These are phyloP conservation scores for Trichonephila clavipes DNA, from an alignment of 1,140 invertebrate species.

Conservation along the genomic window DNA sequence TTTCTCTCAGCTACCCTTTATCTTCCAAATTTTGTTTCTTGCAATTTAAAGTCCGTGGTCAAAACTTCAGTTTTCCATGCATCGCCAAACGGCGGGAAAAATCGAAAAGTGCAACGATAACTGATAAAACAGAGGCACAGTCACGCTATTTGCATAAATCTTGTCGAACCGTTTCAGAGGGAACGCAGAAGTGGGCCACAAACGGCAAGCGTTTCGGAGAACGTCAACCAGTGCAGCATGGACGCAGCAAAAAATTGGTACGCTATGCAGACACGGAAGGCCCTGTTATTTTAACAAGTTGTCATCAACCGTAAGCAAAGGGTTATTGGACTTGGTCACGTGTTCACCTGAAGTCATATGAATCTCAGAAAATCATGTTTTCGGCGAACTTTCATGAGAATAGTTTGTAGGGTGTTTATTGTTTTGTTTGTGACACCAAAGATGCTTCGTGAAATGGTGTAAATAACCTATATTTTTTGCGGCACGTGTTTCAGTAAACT, in stretches of 20 bases:
- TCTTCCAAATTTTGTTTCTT: too few relatives aligned
- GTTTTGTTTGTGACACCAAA: neutral
- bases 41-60: too few relatives aligned
- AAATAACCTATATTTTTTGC: neutral
- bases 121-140: neutral
- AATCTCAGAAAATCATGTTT: neutral
- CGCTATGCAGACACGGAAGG: slow-evolving; percentile 12
- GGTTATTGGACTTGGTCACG: slow-evolving; percentile 28
- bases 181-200: neutral
- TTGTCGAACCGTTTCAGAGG: neutral
- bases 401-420: neutral
- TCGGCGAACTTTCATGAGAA: slow-evolving; percentile 13
- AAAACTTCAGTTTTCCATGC: neutral
- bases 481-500: neutral
- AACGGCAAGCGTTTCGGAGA: neutral
- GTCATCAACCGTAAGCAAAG: neutral
- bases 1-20: too few relatives aligned
- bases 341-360: neutral
- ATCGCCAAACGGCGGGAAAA: neutral
- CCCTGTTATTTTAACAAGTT: neutral
- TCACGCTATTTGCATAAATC: slow-evolving; percentile 24
- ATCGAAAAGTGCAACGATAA: neutral
- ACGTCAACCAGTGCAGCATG: neutral
- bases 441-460: neutral
- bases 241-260: neutral